Conservation (phyloP, 2,888 invertebrate species). For the Allygus modestus region DNA sequence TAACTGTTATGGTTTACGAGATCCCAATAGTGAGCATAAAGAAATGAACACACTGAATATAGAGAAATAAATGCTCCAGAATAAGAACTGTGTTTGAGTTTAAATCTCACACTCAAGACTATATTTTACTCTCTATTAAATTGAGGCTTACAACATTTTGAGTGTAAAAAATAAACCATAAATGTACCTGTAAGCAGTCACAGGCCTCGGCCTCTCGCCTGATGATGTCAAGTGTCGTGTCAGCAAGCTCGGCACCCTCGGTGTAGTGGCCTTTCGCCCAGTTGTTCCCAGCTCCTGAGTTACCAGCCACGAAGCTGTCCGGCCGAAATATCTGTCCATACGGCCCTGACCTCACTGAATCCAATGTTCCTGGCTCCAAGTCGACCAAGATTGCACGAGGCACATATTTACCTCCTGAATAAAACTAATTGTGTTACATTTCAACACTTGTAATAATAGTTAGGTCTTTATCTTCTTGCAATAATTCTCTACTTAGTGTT, state of each 20-base stretch:
- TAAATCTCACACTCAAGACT: too few relatives aligned
- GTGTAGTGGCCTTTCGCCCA: slow-evolving; percentile 81
- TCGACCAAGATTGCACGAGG: slow-evolving; percentile 76
- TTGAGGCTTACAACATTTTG: too few relatives aligned
- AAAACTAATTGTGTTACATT: neutral
- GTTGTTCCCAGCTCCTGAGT: slow-evolving; percentile 77
- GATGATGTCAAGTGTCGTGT: slow-evolving; percentile 33
- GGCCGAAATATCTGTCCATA: slow-evolving; percentile 78
- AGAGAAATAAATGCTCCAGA: too few relatives aligned
- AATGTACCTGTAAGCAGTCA: slow-evolving; percentile 22
- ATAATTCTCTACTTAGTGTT: too few relatives aligned
- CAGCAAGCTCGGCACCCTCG: slow-evolving; percentile 33
- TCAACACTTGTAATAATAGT: neutral
- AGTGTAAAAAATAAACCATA: neutral
- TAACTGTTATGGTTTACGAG: too few relatives aligned
- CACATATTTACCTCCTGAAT: slow-evolving; percentile 38
- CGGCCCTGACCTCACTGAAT: slow-evolving; percentile 53
- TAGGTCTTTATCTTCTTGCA: too few relatives aligned
- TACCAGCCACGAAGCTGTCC: slow-evolving; percentile 82
- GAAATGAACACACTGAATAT: too few relatives aligned
- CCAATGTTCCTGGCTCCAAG: slow-evolving; percentile 76
- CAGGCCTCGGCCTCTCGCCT: slow-evolving; percentile 28
- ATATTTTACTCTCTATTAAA: too few relatives aligned
- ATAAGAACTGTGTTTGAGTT: too few relatives aligned
- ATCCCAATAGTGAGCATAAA: too few relatives aligned